These are phyloP conservation scores for Aspiorhynchus laticeps DNA, from an alignment of 2,113 vertebrate genomes.

Conservation along the genomic window DNA sequence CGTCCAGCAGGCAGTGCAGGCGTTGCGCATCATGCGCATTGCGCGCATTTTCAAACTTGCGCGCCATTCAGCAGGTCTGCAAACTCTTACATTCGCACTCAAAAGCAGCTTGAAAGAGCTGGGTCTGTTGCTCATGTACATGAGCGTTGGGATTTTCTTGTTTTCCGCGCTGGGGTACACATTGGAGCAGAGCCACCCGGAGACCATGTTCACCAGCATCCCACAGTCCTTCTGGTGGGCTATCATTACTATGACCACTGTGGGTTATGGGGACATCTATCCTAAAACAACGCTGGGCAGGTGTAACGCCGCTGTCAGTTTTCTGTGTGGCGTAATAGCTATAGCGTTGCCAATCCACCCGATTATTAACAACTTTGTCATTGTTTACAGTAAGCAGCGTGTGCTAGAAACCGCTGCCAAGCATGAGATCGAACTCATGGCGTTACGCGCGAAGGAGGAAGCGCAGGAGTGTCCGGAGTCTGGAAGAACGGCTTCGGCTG, in stretches of 20 bases:
- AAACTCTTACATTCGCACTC: constrained; percentile 94
- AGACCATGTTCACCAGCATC: constrained; percentile 97
- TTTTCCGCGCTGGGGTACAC: constrained; percentile 97
- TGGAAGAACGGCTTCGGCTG: constrained; percentile 44
- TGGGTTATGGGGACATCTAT: constrained; percentile 97
- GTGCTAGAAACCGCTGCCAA: constrained; percentile 95
- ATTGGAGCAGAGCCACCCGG: constrained; percentile 94
- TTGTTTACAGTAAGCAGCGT: constrained; percentile 96
- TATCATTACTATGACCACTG: constrained; percentile 98
- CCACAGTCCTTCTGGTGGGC: constrained; percentile 99
- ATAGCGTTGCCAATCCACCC: constrained; percentile 97
- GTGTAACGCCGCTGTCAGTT: constrained; percentile 96
- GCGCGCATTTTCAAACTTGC: constrained; percentile 96
- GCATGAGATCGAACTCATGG: constrained; percentile 94
- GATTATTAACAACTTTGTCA: constrained; percentile 98
- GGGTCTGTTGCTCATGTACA: constrained; percentile 94
- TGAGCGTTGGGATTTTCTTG: constrained; percentile 95
- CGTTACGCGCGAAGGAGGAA: constrained; percentile 77
- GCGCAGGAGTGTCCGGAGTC: constrained; percentile 49
- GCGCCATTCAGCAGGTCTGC: constrained; percentile 92
- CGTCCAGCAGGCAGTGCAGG: constrained; percentile 95
- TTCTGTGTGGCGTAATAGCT: constrained; percentile 95
- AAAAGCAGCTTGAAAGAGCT: constrained; percentile 96
- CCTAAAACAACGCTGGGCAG: constrained; percentile 96
- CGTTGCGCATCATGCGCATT: constrained; percentile 93